These are phyloP conservation scores for Scaptomyza parva DNA, from an alignment of 2,888 invertebrate genomes.

Conservation along the genomic window DNA sequence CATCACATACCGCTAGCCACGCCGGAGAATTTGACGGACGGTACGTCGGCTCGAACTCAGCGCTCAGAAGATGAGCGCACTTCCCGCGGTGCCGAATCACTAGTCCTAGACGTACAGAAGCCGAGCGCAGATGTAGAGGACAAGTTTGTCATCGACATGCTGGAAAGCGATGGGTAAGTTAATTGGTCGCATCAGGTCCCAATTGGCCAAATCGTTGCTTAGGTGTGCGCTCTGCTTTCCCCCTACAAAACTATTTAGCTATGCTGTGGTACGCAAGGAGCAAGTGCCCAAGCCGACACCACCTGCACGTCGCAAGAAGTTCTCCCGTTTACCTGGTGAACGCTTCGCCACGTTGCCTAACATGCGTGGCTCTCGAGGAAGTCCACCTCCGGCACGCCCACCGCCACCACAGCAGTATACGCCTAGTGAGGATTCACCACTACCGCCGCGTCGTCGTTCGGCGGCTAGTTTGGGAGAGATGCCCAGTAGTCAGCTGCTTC, in stretches of 20 bases:
- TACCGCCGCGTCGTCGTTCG: conserved; percentile 87
- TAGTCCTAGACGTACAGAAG: conserved; percentile 85
- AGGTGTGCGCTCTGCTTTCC: conserved; percentile 58
- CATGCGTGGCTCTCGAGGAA: conserved; percentile 82
- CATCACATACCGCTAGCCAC: conserved; percentile 86
- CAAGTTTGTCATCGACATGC: conserved; percentile 83
- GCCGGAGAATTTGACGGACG: conserved; percentile 86
- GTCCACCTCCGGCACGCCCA: conserved; percentile 86
- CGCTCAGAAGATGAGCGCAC: conserved; percentile 90
- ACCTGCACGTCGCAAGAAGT: conserved; percentile 87
- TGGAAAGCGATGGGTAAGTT: conserved; percentile 84
- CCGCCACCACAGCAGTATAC: conserved; percentile 88
- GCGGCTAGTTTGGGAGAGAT: conserved; percentile 86
- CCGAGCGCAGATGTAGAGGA: conserved; percentile 61
- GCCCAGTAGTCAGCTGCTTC: conserved; percentile 40
- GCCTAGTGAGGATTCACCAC: conserved; percentile 85
- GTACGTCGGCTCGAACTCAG: conserved; percentile 87
- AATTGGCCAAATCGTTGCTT: conserved; percentile 42
- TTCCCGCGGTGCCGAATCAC: conserved; percentile 89
- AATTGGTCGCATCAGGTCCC: conserved; percentile 36
- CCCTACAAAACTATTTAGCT: conserved; percentile 85
- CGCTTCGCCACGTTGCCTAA: conserved; percentile 90
- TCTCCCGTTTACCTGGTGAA: conserved; percentile 86
- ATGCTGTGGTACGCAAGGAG: conserved; percentile 91
- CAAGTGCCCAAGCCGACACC: conserved; percentile 87